Evolutionary conservation across 2,888 invertebrate species (phyloP).

Genomic region (Sesia bembeciformis): DNA sequence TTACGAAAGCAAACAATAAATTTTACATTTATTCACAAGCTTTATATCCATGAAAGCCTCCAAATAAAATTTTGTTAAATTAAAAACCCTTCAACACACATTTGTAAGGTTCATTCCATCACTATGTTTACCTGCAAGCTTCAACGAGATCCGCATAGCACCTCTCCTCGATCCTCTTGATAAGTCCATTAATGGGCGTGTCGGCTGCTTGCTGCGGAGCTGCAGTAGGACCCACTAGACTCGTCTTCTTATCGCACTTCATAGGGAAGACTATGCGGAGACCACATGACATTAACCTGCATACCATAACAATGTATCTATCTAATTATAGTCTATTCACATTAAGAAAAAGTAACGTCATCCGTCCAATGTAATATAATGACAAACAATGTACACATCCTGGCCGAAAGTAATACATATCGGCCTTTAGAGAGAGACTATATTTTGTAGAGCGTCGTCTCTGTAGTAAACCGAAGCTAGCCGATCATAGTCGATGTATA

Average conservation of each 20-base stretch:
- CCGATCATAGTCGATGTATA: too few species aligned
- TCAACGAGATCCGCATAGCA: conserved; percentile 81
- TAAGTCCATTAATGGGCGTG: conserved; percentile 33
- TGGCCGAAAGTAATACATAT: too few species aligned
- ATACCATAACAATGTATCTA: not conserved
- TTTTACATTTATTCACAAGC: too few species aligned
- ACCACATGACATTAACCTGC: conserved; percentile 64
- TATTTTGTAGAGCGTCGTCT: too few species aligned
- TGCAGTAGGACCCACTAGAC: conserved; percentile 20
- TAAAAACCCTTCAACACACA: not conserved
- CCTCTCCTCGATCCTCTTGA: conserved; percentile 69
- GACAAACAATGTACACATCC: too few species aligned
- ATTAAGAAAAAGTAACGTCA: too few species aligned
- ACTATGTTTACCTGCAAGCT: conserved; percentile 63
- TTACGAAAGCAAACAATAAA: not conserved
- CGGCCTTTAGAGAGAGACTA: too few species aligned
- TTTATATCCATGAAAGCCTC: too few species aligned
- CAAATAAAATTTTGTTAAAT: not conserved
- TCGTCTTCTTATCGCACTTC: conserved; percentile 44
- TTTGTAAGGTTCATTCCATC: not conserved
- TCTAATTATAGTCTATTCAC: not conserved
- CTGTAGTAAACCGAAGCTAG: too few species aligned
- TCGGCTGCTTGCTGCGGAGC: conserved; percentile 14
- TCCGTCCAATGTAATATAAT: too few species aligned
- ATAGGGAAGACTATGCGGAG: conserved; percentile 68